phyloP scores from a whole-genome alignment of 2,797 vertebrate genomes.

The Poecilia velifera region DNA sequence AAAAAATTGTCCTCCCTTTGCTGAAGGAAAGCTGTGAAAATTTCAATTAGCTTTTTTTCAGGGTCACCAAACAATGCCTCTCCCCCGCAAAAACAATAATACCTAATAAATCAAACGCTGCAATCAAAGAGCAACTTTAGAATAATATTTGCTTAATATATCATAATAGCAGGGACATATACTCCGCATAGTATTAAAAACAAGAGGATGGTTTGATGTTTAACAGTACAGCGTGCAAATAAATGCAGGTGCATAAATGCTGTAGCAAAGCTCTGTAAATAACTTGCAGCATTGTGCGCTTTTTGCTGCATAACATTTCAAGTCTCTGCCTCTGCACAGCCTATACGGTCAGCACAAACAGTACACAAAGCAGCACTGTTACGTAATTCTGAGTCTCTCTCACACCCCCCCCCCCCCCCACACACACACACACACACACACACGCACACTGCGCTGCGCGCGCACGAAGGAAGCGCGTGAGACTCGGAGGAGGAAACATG shows the following conservation, averaged over 20 bases:
- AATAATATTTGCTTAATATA: background rate
- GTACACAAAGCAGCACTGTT: slow-evolving; percentile 38
- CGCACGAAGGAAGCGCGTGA: slow-evolving; percentile 48
- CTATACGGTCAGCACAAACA: background rate
- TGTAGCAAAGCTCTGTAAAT: background rate
- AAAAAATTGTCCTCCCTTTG: background rate
- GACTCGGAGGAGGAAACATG: slow-evolving; percentile 67
- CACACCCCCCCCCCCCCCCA: too few relatives aligned
- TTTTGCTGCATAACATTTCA: slow-evolving; percentile 1
- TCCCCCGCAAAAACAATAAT: too few relatives aligned
- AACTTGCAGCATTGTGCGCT: background rate
- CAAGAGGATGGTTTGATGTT: background rate
- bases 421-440: too few relatives aligned
- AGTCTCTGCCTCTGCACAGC: background rate
- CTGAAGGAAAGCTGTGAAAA: background rate
- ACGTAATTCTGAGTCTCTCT: slow-evolving; percentile 50
- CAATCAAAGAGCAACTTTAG: background rate
- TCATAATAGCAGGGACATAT: background rate
- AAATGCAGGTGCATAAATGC: background rate
- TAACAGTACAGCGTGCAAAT: background rate
- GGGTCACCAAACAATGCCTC: background rate
- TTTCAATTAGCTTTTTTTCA: background rate
- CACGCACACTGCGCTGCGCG: slow-evolving; percentile 39
- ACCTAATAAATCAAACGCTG: background rate
- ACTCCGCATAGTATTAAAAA: background rate